Conservation (phyloP, 2,888 invertebrate genomes). For the Axea sp. region DNA sequence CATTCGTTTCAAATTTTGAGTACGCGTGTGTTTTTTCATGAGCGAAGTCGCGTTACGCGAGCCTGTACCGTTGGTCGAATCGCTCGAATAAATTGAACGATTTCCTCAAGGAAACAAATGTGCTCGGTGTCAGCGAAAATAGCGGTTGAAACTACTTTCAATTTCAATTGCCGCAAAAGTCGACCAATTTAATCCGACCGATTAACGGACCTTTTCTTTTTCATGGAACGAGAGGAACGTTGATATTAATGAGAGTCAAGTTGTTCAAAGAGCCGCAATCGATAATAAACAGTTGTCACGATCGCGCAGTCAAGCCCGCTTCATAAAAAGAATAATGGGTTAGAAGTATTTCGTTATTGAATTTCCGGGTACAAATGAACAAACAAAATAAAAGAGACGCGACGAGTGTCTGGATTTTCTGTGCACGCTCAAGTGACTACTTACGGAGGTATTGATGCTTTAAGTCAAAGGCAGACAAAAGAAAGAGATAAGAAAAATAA, state of each 20-base stretch:
- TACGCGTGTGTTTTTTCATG: too few species aligned
- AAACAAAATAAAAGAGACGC: constrained; percentile 45
- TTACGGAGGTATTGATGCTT: constrained; percentile 46
- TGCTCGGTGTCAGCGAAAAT: too few species aligned
- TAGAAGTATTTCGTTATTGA: constrained; percentile 57
- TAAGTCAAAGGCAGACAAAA: constrained; percentile 35
- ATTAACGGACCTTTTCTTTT: not conserved
- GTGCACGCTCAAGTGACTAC: constrained; percentile 53
- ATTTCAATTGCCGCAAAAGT: too few species aligned
- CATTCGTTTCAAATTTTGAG: too few species aligned
- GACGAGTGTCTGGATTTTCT: constrained; percentile 30
- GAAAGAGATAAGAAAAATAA: constrained; percentile 37
- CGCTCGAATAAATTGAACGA: too few species aligned
- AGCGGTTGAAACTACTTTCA: too few species aligned
- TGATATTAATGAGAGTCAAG: constrained; percentile 32
- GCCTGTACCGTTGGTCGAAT: too few species aligned
- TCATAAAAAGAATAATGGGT: constrained; percentile 52
- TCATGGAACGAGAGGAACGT: not conserved
- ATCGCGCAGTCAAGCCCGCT: constrained; percentile 31
- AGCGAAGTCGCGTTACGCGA: too few species aligned
- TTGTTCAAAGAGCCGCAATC: constrained; percentile 26
- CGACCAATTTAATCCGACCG: not conserved
- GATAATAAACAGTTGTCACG: constrained; percentile 52
- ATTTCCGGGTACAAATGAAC: constrained; percentile 53
- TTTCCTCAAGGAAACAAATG: too few species aligned